A percentile compares a stretch with the other conserved stretches of the same genome.
Evolutionary conservation across 2,888 invertebrate species (phyloP).

Genomic region (Cylindroiulus punctatus): DNA sequence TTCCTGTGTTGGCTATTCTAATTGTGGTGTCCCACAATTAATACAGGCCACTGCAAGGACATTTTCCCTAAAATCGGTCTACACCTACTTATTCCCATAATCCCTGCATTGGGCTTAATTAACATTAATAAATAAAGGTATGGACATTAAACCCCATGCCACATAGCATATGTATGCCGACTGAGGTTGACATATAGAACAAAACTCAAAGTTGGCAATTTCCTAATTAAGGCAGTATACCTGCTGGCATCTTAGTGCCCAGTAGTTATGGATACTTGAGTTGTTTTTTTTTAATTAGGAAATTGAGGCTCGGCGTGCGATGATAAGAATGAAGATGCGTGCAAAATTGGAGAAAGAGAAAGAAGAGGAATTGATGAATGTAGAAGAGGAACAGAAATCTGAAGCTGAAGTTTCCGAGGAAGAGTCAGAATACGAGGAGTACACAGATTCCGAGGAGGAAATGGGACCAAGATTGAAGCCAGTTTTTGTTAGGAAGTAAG

Average conservation of each 20-base stretch:
- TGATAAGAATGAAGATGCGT: constrained; percentile 73
- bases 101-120: too few relatives aligned
- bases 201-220: too few relatives aligned
- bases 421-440: constrained; percentile 82
- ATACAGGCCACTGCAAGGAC: too few relatives aligned
- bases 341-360: constrained; percentile 62
- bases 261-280: not conserved
- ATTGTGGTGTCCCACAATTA: too few relatives aligned
- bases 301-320: constrained; percentile 81
- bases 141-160: too few relatives aligned
- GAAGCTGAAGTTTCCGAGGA: constrained; percentile 60
- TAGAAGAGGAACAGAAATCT: constrained; percentile 75
- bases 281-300: constrained; percentile 67
- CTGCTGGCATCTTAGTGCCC: not conserved
- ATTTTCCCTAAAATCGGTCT: too few relatives aligned
- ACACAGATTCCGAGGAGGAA: constrained; percentile 79
- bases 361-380: constrained; percentile 71
- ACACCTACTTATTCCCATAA: too few relatives aligned
- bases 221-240: not conserved
- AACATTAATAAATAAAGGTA: too few relatives aligned
- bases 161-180: too few relatives aligned
- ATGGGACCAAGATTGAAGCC: constrained; percentile 92
- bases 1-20: too few relatives aligned
- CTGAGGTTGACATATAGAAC: too few relatives aligned
- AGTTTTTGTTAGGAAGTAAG: constrained; percentile 85